Base-by-base conservation (phyloP, 2,888 invertebrate species). In the Incurvaria masculella region DNA sequence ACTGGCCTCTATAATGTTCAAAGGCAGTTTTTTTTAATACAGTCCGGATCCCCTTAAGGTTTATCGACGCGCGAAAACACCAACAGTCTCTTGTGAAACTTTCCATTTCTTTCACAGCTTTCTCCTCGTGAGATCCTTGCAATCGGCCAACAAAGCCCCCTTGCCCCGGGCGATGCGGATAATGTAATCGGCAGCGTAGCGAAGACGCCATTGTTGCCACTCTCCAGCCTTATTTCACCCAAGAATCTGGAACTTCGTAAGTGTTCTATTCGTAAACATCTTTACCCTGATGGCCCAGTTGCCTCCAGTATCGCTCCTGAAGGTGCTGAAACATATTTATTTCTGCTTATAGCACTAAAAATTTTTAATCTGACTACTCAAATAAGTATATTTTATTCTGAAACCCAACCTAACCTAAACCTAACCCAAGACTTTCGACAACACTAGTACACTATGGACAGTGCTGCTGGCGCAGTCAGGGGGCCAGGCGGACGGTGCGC, bases 391-490 rank as follows among this genome's bases (percentile, higher is more conserved):
- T n/a, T n/a, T n/a, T n/a, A n/a, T n/a, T n/a, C n/a, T n/a, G n/a
- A n/a, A n/a, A n/a, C n/a, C n/a, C n/a, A n/a, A n/a, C n/a, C n/a
- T n/a, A n/a, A n/a, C n/a, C n/a, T n/a, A n/a, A n/a, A n/a, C n/a
- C n/a, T n/a, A n/a, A n/a, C n/a, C n/a, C n/a, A 21, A 42, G 44
- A 47, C 4, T 16, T 38, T 10, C 8, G 27, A 10, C 14, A 27
- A 8, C 14, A 10, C 14, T 10, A 10, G 21, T 19, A 23, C 51
- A 20, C 19, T 46, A 45, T 44, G 58, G 59, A 27, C 61, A 79
- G 81, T 80, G 38, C 60, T 84, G 47, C 62, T 79, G 19, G 83
- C 83, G 4, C 82, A 83, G 56, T 74, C 82, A 0, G 80, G 83
- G 6, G 79, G 70, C 49, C 75, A 80, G 16, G 73, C 74, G 0